These are phyloP conservation scores for Microctonus brassicae DNA, from an alignment of 2,888 invertebrate genomes.

Conservation along the genomic window DNA sequence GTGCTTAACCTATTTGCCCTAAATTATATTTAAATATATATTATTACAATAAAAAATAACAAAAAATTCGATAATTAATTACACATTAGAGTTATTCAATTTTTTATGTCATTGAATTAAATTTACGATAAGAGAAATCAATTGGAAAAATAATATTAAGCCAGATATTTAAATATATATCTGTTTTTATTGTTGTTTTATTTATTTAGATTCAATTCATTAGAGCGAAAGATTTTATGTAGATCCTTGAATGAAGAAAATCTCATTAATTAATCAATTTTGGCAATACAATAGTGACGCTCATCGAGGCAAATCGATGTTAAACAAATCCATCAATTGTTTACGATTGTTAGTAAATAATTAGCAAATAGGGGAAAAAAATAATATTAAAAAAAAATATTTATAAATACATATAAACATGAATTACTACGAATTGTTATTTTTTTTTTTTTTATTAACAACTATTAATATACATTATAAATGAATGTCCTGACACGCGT, in stretches of 20 bases:
- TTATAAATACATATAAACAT: background rate
- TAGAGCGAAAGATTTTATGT: background rate
- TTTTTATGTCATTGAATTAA: too few relatives aligned
- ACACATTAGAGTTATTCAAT: too few relatives aligned
- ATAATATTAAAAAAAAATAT: background rate
- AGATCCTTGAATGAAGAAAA: background rate
- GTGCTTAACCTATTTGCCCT: background rate
- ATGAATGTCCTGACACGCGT: background rate
- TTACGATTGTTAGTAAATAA: background rate
- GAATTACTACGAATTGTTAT: too few relatives aligned
- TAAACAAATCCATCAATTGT: background rate
- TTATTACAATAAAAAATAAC: background rate
- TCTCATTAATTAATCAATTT: background rate
- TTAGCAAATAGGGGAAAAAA: background rate
- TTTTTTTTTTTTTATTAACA: background rate
- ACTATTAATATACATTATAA: slow-evolving; percentile 16
- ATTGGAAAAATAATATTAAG: too few relatives aligned
- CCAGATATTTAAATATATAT: too few relatives aligned
- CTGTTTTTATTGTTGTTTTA: too few relatives aligned
- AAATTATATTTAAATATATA: background rate
- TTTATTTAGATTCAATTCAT: too few relatives aligned
- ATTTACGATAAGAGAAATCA: background rate
- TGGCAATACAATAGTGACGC: background rate
- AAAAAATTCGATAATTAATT: too few relatives aligned
- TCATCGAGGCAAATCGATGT: background rate